These are phyloP conservation scores for Molossus molossus DNA, from an alignment of 2,797 vertebrate genomes.

Conservation along the genomic window DNA sequence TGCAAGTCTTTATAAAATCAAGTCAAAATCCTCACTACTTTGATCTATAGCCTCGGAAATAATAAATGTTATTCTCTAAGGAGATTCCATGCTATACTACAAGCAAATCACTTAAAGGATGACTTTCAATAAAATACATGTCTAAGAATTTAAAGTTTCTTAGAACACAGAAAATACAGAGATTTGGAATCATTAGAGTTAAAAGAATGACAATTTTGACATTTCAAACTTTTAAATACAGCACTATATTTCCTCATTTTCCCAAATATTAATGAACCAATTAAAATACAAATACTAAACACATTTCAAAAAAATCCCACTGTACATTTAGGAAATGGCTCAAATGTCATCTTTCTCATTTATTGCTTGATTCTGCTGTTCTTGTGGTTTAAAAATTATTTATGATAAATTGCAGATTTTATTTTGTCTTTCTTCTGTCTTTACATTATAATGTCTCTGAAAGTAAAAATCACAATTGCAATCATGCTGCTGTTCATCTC, in stretches of 20 bases:
- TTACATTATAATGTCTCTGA: constrained; percentile 1
- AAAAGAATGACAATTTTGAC: not conserved
- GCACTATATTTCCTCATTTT: not conserved
- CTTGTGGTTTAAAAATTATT: not conserved
- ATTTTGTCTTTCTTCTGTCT: constrained; percentile 10
- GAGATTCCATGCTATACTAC: not conserved
- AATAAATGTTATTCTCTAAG: not conserved
- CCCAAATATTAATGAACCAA: not conserved
- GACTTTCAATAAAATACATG: not conserved
- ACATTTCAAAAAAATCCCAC: not conserved
- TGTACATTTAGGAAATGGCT: not conserved
- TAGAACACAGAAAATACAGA: not conserved
- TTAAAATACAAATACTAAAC: constrained; percentile 34
- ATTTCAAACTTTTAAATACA: not conserved
- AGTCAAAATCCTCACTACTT: not conserved
- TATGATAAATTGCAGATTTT: constrained; percentile 3
- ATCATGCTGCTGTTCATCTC: constrained; percentile 39
- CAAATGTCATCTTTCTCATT: not conserved
- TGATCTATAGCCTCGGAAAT: not conserved
- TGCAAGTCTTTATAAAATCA: not conserved
- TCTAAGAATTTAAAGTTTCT: not conserved
- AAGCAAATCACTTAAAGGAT: not conserved
- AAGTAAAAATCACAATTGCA: constrained; percentile 46
- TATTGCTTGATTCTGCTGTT: not conserved
- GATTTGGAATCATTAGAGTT: not conserved